Evolutionary conservation across 2,113 vertebrate species (phyloP), one percentile per base, ranked within the genome.

Genomic region (zebrafish (Danio rerio)): DNA sequence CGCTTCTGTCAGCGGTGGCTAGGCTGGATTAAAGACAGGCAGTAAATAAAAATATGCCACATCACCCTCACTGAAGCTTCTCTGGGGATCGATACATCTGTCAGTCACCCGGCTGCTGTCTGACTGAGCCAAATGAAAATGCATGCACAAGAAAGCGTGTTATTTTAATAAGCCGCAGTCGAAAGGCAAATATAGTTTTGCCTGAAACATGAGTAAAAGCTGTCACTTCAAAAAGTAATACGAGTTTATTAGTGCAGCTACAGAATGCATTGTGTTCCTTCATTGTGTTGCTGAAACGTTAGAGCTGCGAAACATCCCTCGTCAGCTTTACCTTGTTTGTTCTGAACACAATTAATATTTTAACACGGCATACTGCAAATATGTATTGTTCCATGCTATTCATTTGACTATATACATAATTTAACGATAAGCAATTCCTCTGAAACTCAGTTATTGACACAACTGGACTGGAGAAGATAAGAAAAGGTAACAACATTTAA

Each of bases 11-110:
- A 86, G 58, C 85, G 78, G 68, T 78, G 82, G 78, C 86, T 83
- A 62, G 81, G 56, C 74, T 73, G 75, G 72, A 83, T 83, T 82
- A 87, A 77, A 79, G 78, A 79, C 69, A 85, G 68, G 77, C 68
- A 87, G 85, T 83, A 81, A 87, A 83, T 84, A 83, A 85, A 74
- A 74, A 83, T 73, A 82, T 62, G 70, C 78, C 81, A 87, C 69
- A 75, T 85, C 74, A 85, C 43, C 78, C 31, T 83, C 81, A 53
- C 72, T 31, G 16, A 42, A 40, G 62, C 70, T 42, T 74, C 55
- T 85, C 84, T 47, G 16, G 74, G 82, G 84, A 81, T 78, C 78
- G 42, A 83, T 84, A 78, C 68, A 69, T 42, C 66, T 78, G 82
- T 84, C 85, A 78, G 62, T 86, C 82, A 78, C 78, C 7, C 31